These are phyloP conservation scores for Lypha dubia DNA, from an alignment of 2,888 invertebrate species.

Conservation along the genomic window DNA sequence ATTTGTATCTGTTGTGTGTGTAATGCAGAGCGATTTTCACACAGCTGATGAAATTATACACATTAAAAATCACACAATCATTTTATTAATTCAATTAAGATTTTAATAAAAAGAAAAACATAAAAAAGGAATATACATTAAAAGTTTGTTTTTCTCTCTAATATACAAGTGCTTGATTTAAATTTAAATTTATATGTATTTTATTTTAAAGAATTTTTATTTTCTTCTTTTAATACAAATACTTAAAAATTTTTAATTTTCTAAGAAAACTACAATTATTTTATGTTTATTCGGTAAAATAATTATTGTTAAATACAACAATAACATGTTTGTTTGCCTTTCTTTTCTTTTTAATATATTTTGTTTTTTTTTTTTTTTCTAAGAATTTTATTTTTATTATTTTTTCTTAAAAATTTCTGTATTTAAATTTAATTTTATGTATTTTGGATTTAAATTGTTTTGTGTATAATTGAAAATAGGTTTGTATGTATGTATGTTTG, in stretches of 20 bases:
- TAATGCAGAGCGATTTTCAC: constrained; percentile 12
- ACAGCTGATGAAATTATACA: constrained; percentile 18
- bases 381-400: constrained; percentile 13
- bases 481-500: constrained; percentile 36
- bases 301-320: constrained; percentile 56
- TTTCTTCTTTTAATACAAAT: constrained; percentile 47
- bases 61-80: constrained; percentile 45
- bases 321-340: constrained; percentile 29
- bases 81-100: constrained; percentile 36
- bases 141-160: constrained; percentile 43
- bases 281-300: constrained; percentile 37
- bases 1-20: constrained; percentile 36
- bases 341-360: background rate
- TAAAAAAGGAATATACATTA: constrained; percentile 68
- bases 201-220: constrained; percentile 35
- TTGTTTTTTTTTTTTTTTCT: constrained; percentile 18
- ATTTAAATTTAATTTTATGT: constrained; percentile 45
- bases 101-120: constrained; percentile 60
- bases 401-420: constrained; percentile 19
- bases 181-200: constrained; percentile 30
- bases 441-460: constrained; percentile 60
- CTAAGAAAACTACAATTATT: constrained; percentile 63
- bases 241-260: constrained; percentile 65
- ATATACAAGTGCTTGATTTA: constrained; percentile 64
- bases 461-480: constrained; percentile 60